A percentile compares a stretch with the other conserved stretches of the same genome.
Conservation (phyloP, 1,140 invertebrate genomes). For the Pararge aegeria region DNA sequence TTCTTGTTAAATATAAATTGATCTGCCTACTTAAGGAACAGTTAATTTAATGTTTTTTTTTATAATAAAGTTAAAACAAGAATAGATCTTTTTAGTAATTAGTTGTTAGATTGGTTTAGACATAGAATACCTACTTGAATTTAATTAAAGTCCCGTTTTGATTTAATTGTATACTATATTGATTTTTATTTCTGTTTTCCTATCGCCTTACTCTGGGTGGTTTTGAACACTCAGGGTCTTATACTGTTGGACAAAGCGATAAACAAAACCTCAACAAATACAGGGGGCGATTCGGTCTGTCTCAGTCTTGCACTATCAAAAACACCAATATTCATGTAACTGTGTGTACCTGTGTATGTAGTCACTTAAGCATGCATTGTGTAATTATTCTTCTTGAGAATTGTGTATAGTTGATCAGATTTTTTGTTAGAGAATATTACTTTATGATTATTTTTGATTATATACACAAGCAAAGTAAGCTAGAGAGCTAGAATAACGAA, state of each 20-base stretch:
- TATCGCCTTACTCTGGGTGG: slow-evolving; percentile 56
- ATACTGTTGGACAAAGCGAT: slow-evolving; percentile 75
- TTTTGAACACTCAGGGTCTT: slow-evolving; percentile 64
- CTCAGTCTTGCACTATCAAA: slow-evolving; percentile 65
- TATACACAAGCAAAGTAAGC: slow-evolving; percentile 33
- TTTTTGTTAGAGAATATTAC: slow-evolving; percentile 33
- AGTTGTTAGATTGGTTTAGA: slow-evolving; percentile 68
- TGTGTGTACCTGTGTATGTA: slow-evolving; percentile 67
- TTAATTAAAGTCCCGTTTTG: slow-evolving; percentile 49
- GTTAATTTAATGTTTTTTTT: background rate
- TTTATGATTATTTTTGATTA: slow-evolving; percentile 28
- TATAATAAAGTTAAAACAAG: slow-evolving; percentile 34
- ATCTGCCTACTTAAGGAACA: background rate
- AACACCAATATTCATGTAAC: slow-evolving; percentile 58
- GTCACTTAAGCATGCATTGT: slow-evolving; percentile 67
- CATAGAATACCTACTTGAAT: slow-evolving; percentile 60
- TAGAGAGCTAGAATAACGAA: slow-evolving; percentile 36
- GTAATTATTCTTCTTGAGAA: slow-evolving; percentile 48
- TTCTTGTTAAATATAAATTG: slow-evolving; percentile 44
- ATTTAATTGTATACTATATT: slow-evolving; percentile 53
- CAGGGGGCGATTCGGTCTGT: slow-evolving; percentile 74
- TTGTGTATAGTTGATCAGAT: slow-evolving; percentile 37
- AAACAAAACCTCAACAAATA: slow-evolving; percentile 70
- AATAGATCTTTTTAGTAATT: slow-evolving; percentile 70
- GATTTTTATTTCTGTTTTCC: slow-evolving; percentile 59